Conservation (phyloP, 1,140 invertebrate species). For the Lordiphosa collinella region DNA sequence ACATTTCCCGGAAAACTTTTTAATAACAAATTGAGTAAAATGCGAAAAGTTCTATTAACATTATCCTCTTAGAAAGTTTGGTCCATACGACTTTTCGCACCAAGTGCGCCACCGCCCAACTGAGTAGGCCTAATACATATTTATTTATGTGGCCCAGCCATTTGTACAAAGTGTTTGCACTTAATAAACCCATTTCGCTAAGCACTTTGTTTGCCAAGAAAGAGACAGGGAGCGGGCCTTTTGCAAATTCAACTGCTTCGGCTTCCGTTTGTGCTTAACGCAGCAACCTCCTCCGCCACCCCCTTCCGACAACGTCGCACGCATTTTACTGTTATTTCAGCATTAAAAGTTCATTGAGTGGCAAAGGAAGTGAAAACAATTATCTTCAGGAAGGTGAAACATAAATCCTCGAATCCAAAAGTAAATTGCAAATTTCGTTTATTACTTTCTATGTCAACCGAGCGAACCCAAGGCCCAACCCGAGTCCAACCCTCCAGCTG, state of each 20-base stretch:
- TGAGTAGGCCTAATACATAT: slow-evolving; percentile 22
- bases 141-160: slow-evolving; percentile 60
- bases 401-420: slow-evolving; percentile 72
- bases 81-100: too few species aligned
- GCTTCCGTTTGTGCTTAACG: slow-evolving; percentile 51
- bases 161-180: slow-evolving; percentile 72
- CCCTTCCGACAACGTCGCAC: slow-evolving; percentile 11
- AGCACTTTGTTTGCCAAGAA: slow-evolving; percentile 44
- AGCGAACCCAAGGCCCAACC: slow-evolving; percentile 2
- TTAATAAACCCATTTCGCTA: slow-evolving; percentile 75
- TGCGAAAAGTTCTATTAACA: too few species aligned
- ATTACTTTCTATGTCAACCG: slow-evolving; percentile 54
- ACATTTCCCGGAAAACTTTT: too few species aligned
- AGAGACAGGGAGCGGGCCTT: slow-evolving; percentile 4
- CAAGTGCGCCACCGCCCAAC: too few species aligned
- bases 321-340: slow-evolving; percentile 67
- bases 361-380: slow-evolving; percentile 73
- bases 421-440: slow-evolving; percentile 77
- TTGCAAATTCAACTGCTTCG: slow-evolving; percentile 46
- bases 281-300: neutral
- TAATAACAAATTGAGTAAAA: too few species aligned
- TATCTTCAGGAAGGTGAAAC: slow-evolving; percentile 74
- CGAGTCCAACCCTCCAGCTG: neutral
- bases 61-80: too few species aligned
- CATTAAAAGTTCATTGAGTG: slow-evolving; percentile 75